Conservation (phyloP, 2,797 vertebrate genomes). For the Phrynocephalus forsythii region DNA sequence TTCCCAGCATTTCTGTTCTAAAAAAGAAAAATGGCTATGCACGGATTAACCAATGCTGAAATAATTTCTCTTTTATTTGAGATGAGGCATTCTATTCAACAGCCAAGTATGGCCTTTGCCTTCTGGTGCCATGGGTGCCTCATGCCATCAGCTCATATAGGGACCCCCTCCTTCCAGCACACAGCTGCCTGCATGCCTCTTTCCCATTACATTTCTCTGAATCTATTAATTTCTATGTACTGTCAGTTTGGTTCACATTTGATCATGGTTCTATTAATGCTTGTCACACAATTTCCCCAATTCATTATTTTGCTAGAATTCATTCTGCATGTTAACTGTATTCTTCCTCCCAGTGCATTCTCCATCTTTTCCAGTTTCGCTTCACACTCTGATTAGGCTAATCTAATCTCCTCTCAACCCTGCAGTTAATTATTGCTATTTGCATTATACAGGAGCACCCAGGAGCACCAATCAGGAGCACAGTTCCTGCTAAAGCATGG, state of each 20-base stretch:
- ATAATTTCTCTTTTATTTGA: neutral
- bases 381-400: conserved; percentile 7
- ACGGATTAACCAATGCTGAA: neutral
- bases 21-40: neutral
- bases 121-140: neutral
- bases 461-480: conserved; percentile 17
- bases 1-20: neutral
- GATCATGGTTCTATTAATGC: conserved; percentile 3
- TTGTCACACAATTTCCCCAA: conserved; percentile 9
- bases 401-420: conserved; percentile 8
- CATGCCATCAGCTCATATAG: conserved; percentile 3
- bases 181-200: neutral
- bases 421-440: conserved; percentile 26
- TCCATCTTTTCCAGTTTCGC: conserved; percentile 12
- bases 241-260: conserved; percentile 5
- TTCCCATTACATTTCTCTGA: neutral
- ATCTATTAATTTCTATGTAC: neutral
- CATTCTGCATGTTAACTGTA: conserved; percentile 20
- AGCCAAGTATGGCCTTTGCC: neutral
- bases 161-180: neutral
- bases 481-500: neutral
- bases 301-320: conserved; percentile 17
- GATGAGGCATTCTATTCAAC: conserved; percentile 1
- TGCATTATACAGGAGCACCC: conserved; percentile 7
- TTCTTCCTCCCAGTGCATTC: neutral